A percentile compares a stretch with the other conserved stretches of the same genome.
These are phyloP conservation scores for Caenorhabditis brenneri DNA, from an alignment of 1,140 invertebrate species.

Conservation along the genomic window DNA sequence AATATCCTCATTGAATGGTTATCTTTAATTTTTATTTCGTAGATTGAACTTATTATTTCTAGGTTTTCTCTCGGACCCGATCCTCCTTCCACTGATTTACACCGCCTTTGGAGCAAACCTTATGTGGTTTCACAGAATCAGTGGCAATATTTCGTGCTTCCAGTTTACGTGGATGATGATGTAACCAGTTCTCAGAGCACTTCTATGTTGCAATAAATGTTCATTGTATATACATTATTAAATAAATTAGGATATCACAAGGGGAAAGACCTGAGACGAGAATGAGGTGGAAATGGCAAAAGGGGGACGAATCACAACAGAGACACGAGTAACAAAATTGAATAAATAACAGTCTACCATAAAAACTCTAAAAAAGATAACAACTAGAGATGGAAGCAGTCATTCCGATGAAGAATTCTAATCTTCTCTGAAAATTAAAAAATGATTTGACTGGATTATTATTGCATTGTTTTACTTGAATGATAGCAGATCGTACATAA, in stretches of 20 bases:
- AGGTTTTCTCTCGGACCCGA: background rate
- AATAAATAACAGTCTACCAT: background rate
- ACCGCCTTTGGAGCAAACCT: constrained; percentile 17
- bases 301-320: background rate
- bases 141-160: constrained; percentile 36
- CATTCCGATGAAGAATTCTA: too few relatives aligned
- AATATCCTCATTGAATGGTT: constrained; percentile 26
- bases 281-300: background rate
- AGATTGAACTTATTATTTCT: background rate
- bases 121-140: background rate
- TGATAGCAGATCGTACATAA: constrained; percentile 19
- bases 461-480: background rate
- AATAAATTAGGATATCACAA: background rate
- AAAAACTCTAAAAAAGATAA: background rate
- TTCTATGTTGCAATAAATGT: background rate
- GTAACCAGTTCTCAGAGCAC: background rate
- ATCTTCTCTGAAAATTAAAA: background rate
- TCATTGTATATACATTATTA: too few relatives aligned
- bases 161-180: background rate
- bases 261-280: background rate
- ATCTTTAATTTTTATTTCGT: background rate
- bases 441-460: too few relatives aligned
- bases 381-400: background rate
- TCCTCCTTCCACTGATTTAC: background rate
- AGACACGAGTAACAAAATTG: background rate